Evolutionary conservation across 1,140 invertebrate genomes (phyloP).

Genomic region (Glomeris maerens): DNA sequence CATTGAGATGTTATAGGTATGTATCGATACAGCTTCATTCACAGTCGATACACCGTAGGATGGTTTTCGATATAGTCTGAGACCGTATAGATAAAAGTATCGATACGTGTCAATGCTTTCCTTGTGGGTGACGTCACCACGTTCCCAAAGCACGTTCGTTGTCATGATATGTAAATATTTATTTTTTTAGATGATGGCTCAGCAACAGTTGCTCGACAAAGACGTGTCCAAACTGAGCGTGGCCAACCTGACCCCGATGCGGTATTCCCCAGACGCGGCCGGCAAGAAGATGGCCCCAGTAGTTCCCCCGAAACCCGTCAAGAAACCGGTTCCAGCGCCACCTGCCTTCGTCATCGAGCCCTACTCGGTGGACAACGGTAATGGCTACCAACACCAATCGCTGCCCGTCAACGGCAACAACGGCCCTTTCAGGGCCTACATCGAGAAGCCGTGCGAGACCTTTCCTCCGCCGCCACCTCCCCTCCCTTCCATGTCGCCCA

Average conservation of each 20-base stretch:
- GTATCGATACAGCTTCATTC: too few species aligned
- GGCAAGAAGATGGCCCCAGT: constrained; percentile 49
- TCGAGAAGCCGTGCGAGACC: constrained; percentile 26
- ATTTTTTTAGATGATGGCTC: constrained; percentile 9
- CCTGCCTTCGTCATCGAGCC: constrained; percentile 40
- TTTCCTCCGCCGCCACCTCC: background rate
- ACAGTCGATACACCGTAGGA: too few species aligned
- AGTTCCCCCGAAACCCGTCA: constrained; percentile 62
- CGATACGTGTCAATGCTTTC: too few species aligned
- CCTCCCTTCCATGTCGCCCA: background rate
- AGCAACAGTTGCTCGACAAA: background rate
- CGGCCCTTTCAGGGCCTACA: constrained; percentile 30
- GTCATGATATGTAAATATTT: too few species aligned
- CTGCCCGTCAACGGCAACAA: background rate
- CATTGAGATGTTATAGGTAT: too few species aligned
- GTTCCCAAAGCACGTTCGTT: too few species aligned
- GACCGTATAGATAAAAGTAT: too few species aligned
- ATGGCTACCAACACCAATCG: constrained; percentile 16
- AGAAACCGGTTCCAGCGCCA: constrained; percentile 39
- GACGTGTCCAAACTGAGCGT: constrained; percentile 2
- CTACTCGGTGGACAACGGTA: constrained; percentile 25
- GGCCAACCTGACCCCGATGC: constrained; percentile 4
- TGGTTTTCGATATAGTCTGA: too few species aligned
- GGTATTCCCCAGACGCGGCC: constrained; percentile 10
- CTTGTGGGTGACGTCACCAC: too few species aligned